phyloP scores from a whole-genome alignment of 92 coral and sea anemone genomes.

The Heliopora coerulea region DNA sequence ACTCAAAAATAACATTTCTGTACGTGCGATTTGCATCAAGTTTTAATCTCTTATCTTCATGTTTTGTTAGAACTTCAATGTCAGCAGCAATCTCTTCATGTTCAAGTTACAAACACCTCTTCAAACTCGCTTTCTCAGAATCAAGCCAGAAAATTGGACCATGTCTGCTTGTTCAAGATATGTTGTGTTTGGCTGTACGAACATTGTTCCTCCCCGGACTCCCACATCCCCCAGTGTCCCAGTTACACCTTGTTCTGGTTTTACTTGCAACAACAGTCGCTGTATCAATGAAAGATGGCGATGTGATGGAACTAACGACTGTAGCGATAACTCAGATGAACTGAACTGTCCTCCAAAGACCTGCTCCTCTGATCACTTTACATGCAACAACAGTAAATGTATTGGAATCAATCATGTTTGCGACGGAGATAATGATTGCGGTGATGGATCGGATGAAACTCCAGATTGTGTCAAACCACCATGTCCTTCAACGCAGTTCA shows the following conservation, averaged over 20 bases:
- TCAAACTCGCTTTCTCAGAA: neutral
- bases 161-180: conserved; percentile 16
- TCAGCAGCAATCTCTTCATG: neutral
- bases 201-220: conserved; percentile 9
- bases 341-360: conserved; percentile 24
- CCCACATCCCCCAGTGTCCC: neutral
- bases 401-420: conserved; percentile 31
- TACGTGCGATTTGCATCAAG: no score
- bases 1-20: no score
- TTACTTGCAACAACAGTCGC: conserved; percentile 19
- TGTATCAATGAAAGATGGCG: conserved; percentile 24
- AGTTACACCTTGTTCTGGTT: conserved; percentile 7
- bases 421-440: conserved; percentile 38
- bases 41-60: no score
- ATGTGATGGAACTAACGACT: conserved; percentile 30
- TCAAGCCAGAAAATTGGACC: conserved; percentile 12
- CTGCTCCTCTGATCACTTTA: conserved; percentile 30
- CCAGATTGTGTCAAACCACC: conserved; percentile 35
- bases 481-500: conserved; percentile 37
- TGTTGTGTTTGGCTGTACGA: conserved; percentile 16
- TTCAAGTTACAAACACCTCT: conserved; percentile 12
- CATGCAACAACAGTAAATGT: conserved; percentile 37
- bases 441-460: conserved; percentile 25
- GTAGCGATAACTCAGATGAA: conserved; percentile 29
- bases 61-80: neutral